Evolutionary conservation across 2,113 vertebrate genomes (phyloP).

Genomic region (Malaclemys terrapin): DNA sequence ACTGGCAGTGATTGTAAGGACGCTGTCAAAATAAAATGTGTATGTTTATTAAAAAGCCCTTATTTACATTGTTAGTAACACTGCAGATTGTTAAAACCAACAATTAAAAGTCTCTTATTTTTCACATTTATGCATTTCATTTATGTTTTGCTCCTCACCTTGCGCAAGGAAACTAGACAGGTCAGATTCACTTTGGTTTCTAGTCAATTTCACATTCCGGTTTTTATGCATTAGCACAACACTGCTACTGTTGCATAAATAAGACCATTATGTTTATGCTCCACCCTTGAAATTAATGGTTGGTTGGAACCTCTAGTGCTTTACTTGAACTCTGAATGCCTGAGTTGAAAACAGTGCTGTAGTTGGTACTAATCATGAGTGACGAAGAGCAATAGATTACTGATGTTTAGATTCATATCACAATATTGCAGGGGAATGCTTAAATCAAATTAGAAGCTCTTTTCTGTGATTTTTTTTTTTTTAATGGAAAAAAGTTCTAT

Average conservation of each 20-base stretch:
- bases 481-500: not conserved
- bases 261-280: not conserved
- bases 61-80: not conserved
- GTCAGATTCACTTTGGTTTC: not conserved
- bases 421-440: not conserved
- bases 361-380: not conserved
- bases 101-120: not conserved
- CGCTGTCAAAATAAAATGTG: not conserved
- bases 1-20: not conserved
- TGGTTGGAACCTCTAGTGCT: not conserved
- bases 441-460: not conserved
- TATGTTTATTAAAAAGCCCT: not conserved
- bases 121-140: not conserved
- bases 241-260: not conserved
- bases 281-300: not conserved
- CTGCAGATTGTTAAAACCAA: not conserved
- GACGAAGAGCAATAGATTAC: not conserved
- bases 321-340: not conserved
- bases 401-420: not conserved
- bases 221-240: not conserved
- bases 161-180: fast-evolving
- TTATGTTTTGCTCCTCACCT: not conserved
- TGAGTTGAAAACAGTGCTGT: not conserved
- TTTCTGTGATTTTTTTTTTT: not conserved
- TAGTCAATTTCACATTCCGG: not conserved